Base-by-base conservation (phyloP, 2,797 vertebrate genomes). In the Triplophysa yarkandensis region DNA sequence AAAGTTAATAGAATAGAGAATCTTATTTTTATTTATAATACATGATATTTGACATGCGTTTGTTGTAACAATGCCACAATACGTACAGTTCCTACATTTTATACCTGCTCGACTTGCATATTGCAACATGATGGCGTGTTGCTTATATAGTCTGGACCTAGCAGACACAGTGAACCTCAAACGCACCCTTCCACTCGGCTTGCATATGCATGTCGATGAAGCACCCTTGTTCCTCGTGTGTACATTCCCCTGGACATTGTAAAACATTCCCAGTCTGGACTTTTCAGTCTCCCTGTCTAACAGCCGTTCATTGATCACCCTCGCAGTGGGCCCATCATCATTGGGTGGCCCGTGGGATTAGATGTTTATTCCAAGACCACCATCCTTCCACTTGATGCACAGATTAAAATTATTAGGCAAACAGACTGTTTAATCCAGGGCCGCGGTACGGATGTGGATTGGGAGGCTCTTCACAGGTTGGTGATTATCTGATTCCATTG, bases 401-500 rank as follows among this genome's bases (percentile, higher is more conserved):
- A 91, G 92, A 93, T 93, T 93, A 92, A 91, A 94, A 91, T 95
- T 93, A 94, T 94, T 93, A 94, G 88, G 86, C 90, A 92, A 94
- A 94, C 90, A 92, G 87, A 87, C 86, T 88, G 85, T 86, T 67
- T 91, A 91, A 93, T 90, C 89, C 88, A 81, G 81, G 84, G 84
- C 81, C 82, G 78, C 80, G 79, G 81, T 81, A 79, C 60, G 83
- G 88, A 93, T 97, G 95, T 97, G 94, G 92, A 97, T 95, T 96
- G 94, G 89, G 85, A 88, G 85, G 85, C 88, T 92, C 91, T 94
- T 95, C 93, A 93, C 94, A 92, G 88, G 88, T 89, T 89, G 83
- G 88, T 94, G 93, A 94, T 94, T 91, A 94, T 93, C 90, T 90
- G 88, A 89, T 92, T 91, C 86, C 86, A 88, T 88, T 94, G 93